Base-by-base conservation (phyloP, 2,797 vertebrate genomes). In the Mormyrus hasselquistii region DNA sequence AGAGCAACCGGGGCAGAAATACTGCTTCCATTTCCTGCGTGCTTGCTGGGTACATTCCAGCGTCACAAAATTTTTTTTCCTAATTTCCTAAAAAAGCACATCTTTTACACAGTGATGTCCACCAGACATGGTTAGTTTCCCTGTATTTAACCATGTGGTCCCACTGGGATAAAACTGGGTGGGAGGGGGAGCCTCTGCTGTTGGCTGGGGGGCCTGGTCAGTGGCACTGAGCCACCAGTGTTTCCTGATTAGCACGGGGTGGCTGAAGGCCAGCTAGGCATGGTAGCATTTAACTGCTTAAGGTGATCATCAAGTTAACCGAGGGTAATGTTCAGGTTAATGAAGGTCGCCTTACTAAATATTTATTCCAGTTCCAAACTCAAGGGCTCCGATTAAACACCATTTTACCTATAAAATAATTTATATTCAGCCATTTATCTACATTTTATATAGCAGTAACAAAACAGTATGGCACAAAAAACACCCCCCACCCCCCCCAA, bases 101-200 rank as follows among this genome's bases (percentile, higher is more conserved):
- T 57, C 53, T 87, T 87, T 57, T 44, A 55, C 53, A 57, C 29
- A 41, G 52, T 19, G 10, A 86, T 50, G 4, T 22, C 29, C 50
- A 59, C 53, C 85, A 87, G 53, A 38, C 29, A 57, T 59, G 22
- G 29, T 34, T 57, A 29, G 3, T 49, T 84, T 8, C 65, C n/a
- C 49, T 57, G 76, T 76, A 82, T 38, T 88, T 49, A 69, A 86
- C 62, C 88, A 86, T 62, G 84, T 73, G 82, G 53, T 89, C 83
- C 57, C 55, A 41, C 16, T 73, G 55, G 25, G 83, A 53, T 89
- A n/a, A 83, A 86, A 16, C 25, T 25, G 16, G 84, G 50, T 12
- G 49, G 22, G 49, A 53, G 50, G 29, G 4, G 22, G 2, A 16
- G 83, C 44, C 50, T 53, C 4, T 29, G 22, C 22, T 52, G 47